Evolutionary conservation across 2,797 vertebrate genomes (phyloP), one percentile per base, ranked within the genome.

Genomic region (Borostomias antarcticus): DNA sequence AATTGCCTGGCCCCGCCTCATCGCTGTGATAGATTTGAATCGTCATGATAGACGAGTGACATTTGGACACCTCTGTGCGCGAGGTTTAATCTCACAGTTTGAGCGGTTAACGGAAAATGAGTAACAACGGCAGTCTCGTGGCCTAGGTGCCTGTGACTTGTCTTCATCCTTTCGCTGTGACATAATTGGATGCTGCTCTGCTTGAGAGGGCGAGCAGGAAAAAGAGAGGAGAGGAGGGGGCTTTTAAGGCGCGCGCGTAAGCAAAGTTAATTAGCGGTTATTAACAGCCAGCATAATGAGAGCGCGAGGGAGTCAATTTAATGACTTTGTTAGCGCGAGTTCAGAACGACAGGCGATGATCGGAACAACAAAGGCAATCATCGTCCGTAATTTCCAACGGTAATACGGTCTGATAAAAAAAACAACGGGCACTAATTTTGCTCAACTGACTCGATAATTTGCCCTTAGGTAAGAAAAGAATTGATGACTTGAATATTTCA

Each of bases 191-290:
- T 88, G 89, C 88, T 91, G 89, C 82, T 88, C 85, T 76, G 77
- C 79, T 81, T 76, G 80, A 89, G 89, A 86, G 85, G 84, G 86
- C 83, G 74, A 85, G 84, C 83, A 91, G 86, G 80, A 89, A 86
- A 79, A 84, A 73, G 74, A 66, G 13, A 74, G 45, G 63, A 58
- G 64, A 72, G 70, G 75, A 73, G 79, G 81, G 56, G 72, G 77
- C 87, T 83, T 85, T 91, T 91, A 90, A 88, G 89, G 88, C 86
- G 84, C 87, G 79, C 90, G 84, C 88, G 89, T 90, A 89, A 91
- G 91, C 93, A 93, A 94, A 86, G 91, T 92, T 93, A 93, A 93
- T 93, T 92, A 93, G 91, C 88, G 90, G 92, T 93, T 93, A 93
- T 94, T 94, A 94, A 93, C 91, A 91, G 89, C 88, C 86, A 76